Percentiles rank a stretch among this genome's conserved stretches.
These are phyloP conservation scores for Morphnarchus princeps DNA, from an alignment of 2,113 vertebrate species.

Conservation along the genomic window DNA sequence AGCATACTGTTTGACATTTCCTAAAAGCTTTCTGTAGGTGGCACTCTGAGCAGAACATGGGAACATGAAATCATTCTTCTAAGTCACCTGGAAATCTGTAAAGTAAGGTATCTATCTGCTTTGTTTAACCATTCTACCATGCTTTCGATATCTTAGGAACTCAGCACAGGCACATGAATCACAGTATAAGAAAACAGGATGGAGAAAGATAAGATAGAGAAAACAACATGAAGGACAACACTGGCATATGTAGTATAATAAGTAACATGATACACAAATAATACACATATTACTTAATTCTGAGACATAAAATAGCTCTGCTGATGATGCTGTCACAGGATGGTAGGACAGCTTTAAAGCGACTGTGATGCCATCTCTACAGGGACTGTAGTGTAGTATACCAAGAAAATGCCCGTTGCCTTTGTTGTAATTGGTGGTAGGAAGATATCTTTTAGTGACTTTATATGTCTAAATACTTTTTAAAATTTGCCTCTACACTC, in stretches of 20 bases:
- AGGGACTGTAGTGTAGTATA: not conserved
- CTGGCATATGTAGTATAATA: not conserved
- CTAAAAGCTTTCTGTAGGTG: not conserved
- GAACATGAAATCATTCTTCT: not conserved
- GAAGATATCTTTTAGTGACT: not conserved
- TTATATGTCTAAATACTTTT: not conserved
- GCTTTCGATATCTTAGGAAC: not conserved
- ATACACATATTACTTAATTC: not conserved
- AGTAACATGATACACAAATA: not conserved
- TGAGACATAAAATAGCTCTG: not conserved
- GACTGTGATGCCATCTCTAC: not conserved
- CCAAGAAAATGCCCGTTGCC: rapidly evolving
- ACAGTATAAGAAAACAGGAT: not conserved
- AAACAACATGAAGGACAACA: not conserved
- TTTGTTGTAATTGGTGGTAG: not conserved
- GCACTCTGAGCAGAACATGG: not conserved
- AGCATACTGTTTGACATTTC: not conserved
- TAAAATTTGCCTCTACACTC: not conserved
- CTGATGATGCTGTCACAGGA: not conserved
- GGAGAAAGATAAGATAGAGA: not conserved
- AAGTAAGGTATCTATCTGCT: not conserved
- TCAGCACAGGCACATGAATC: not conserved
- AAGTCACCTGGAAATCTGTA: not conserved
- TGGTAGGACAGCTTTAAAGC: not conserved
- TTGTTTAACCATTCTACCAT: not conserved